These are phyloP conservation scores for Lagodon rhomboides DNA, from an alignment of 2,797 vertebrate genomes.

Conservation along the genomic window DNA sequence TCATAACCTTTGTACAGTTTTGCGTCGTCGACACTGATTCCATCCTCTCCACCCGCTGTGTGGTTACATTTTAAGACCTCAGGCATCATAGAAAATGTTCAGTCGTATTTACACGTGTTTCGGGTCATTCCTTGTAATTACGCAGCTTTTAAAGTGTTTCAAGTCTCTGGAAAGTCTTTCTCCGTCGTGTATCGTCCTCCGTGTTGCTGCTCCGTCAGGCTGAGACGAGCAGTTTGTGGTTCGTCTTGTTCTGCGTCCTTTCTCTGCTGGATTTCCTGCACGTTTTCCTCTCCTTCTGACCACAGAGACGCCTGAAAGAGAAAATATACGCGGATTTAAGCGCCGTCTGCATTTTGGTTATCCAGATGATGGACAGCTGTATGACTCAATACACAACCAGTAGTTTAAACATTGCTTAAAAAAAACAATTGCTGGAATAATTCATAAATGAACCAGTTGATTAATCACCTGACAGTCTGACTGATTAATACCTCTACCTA, in stretches of 20 bases:
- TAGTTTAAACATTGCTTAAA: not conserved
- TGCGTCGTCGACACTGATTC: conserved; percentile 2
- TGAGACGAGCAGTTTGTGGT: conserved; percentile 52
- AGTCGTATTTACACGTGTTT: conserved; percentile 18
- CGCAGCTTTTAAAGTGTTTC: conserved; percentile 7
- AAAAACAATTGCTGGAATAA: not conserved
- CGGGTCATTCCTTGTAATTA: conserved; percentile 1
- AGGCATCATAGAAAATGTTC: conserved; percentile 45
- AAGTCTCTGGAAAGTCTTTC: conserved; percentile 24
- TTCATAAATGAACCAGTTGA: not conserved
- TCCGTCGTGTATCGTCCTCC: not conserved
- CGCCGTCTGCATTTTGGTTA: not conserved
- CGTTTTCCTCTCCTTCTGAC: conserved; percentile 21
- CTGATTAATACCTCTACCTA: conserved; percentile 64
- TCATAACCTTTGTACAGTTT: not conserved
- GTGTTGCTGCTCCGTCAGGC: conserved; percentile 39
- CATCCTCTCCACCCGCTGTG: conserved; percentile 48
- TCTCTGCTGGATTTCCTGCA: conserved; percentile 47
- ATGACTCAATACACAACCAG: not conserved
- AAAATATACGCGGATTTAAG: not conserved
- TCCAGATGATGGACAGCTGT: not conserved
- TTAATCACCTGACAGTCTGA: conserved; percentile 51
- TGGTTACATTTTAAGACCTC: not conserved
- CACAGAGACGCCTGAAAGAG: conserved; percentile 37
- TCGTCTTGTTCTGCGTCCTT: conserved; percentile 64